Conservation (phyloP, 2,888 invertebrate species). For the Anthrax anthrax region DNA sequence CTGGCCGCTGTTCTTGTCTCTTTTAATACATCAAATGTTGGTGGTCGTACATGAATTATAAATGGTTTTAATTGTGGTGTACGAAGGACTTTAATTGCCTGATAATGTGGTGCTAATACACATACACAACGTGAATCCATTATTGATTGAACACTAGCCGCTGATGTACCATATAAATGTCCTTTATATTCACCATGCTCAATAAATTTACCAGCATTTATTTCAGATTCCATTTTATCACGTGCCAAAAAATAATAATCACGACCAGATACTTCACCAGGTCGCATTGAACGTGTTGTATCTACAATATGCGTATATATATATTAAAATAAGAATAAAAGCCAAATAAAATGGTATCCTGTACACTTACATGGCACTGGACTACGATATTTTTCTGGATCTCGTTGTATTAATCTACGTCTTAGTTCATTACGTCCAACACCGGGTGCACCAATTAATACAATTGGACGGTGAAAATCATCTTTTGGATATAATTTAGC, state of each 20-base stretch:
- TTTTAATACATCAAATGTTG: conserved; percentile 64
- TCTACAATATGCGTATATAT: too few species aligned
- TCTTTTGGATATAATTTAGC: conserved; percentile 80
- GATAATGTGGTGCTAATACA: conserved; percentile 88
- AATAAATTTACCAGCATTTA: conserved; percentile 71
- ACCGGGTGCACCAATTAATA: conserved; percentile 88
- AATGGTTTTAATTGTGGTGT: conserved; percentile 86
- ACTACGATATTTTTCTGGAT: conserved; percentile 81
- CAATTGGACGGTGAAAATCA: conserved; percentile 70
- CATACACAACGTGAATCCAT: conserved; percentile 78
- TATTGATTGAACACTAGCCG: conserved; percentile 76
- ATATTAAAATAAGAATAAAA: too few species aligned
- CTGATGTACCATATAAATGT: conserved; percentile 84
- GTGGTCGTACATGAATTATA: conserved; percentile 86
- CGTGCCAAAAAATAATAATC: conserved; percentile 83
- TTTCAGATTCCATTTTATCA: conserved; percentile 79
- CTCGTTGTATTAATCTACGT: conserved; percentile 73
- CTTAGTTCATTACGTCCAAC: conserved; percentile 91
- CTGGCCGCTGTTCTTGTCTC: conserved; percentile 68
- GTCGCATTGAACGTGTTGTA: conserved; percentile 72
- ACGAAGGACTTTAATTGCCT: conserved; percentile 86
- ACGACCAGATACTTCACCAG: conserved; percentile 81
- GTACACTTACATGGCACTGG: conserved; percentile 90
- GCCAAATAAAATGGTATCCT: too few species aligned
- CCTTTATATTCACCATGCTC: conserved; percentile 96